Conservation (phyloP, 2,888 invertebrate genomes). For the Plagodis pulveraria region DNA sequence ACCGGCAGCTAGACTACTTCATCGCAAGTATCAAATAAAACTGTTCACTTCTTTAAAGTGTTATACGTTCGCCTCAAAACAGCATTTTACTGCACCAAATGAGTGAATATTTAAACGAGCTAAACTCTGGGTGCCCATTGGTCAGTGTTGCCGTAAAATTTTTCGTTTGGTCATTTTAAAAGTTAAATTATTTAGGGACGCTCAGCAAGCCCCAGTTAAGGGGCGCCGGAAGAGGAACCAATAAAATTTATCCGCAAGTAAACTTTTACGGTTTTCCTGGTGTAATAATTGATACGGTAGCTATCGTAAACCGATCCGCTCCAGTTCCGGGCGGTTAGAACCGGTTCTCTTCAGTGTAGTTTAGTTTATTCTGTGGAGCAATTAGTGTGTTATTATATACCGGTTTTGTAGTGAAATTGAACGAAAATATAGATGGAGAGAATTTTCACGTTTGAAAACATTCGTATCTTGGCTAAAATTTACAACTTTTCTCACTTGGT, state of each 20-base stretch:
- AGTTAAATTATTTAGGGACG: constrained; percentile 27
- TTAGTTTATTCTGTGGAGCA: constrained; percentile 20
- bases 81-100: constrained; percentile 5
- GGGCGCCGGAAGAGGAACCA: constrained; percentile 29
- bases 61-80: neutral
- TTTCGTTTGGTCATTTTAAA: constrained; percentile 24
- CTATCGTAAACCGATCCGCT: constrained; percentile 45
- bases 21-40: neutral
- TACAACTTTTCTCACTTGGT: too few species aligned
- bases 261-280: constrained; percentile 46
- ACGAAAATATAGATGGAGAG: neutral
- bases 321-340: constrained; percentile 29
- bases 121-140: constrained; percentile 1
- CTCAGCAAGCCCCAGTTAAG: constrained; percentile 24
- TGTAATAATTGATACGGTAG: constrained; percentile 51
- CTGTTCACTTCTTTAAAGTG: neutral
- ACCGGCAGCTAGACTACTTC: neutral
- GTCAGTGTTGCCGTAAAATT: constrained; percentile 20
- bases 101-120: constrained; percentile 7
- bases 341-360: constrained; percentile 16
- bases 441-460: too few species aligned
- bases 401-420: constrained; percentile 22
- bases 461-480: too few species aligned
- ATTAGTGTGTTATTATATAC: constrained; percentile 33
- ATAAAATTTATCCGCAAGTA: constrained; percentile 48